Conservation (phyloP, 1,140 invertebrate species). For the Agrilus planipennis region DNA sequence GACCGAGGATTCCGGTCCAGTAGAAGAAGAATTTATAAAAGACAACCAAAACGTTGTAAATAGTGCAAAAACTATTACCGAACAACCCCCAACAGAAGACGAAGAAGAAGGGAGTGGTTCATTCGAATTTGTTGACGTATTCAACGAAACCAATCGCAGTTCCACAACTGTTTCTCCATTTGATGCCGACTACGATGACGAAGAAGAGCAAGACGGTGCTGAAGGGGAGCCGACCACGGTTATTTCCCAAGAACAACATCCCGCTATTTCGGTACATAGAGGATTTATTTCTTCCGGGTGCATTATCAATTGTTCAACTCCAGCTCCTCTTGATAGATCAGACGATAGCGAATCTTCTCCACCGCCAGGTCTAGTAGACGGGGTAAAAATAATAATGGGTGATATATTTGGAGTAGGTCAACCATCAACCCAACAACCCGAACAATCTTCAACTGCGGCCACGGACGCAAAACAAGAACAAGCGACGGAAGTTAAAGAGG, state of each 20-base stretch:
- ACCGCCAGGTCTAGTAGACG: constrained; percentile 32
- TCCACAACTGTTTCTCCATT: background rate
- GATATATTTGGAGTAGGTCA: background rate
- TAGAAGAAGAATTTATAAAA: constrained; percentile 5
- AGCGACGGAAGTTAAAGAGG: background rate
- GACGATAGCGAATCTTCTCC: constrained; percentile 29
- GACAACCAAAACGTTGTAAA: too few relatives aligned
- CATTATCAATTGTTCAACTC: constrained; percentile 28
- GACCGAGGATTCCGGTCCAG: constrained; percentile 1
- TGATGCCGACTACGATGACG: background rate
- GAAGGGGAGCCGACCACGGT: background rate
- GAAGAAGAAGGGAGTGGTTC: background rate
- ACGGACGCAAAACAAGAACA: background rate
- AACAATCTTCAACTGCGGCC: background rate
- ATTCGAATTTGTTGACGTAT: background rate
- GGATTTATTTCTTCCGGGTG: too few relatives aligned
- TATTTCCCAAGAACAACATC: too few relatives aligned
- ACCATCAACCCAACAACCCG: background rate
- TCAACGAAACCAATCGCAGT: background rate
- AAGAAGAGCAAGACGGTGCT: background rate
- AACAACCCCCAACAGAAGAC: background rate
- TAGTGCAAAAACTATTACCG: background rate
- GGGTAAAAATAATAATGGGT: constrained; percentile 20
- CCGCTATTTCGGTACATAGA: too few relatives aligned
- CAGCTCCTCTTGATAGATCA: constrained; percentile 34